Evolutionary conservation across 2,113 vertebrate species (phyloP).

Genomic region (Callopanchax toddi): DNA sequence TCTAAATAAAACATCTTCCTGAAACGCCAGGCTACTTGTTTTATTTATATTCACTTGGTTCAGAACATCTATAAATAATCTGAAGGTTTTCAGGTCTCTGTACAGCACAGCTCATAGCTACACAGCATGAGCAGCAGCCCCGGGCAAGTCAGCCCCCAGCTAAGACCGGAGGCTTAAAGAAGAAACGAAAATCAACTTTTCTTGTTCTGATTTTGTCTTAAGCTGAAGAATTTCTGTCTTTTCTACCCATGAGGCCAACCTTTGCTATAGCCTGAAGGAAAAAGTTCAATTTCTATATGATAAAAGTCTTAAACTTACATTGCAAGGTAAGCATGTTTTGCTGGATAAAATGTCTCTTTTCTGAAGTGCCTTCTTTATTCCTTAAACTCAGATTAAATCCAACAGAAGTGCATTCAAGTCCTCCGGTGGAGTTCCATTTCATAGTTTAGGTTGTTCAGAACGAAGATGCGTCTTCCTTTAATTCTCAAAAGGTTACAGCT

Average conservation of each 20-base stretch:
- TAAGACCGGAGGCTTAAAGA: slow-evolving; percentile 32
- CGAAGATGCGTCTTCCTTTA: slow-evolving; percentile 11
- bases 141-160: slow-evolving; percentile 28
- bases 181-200: slow-evolving; percentile 53
- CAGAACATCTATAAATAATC: not conserved
- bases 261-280: not conserved
- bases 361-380: slow-evolving; percentile 27
- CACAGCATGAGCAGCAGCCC: not conserved
- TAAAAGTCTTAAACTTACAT: slow-evolving; percentile 83
- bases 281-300: slow-evolving; percentile 3
- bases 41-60: not conserved
- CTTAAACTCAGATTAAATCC: slow-evolving; percentile 59
- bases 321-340: slow-evolving; percentile 90
- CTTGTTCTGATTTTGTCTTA: slow-evolving; percentile 43
- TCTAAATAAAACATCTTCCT: no score
- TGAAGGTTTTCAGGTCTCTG: slow-evolving; percentile 1
- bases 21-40: no score
- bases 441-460: slow-evolving; percentile 33
- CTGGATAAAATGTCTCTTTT: slow-evolving; percentile 7
- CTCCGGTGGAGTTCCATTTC: slow-evolving; percentile 60
- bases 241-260: not conserved
- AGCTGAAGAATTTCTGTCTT: slow-evolving; percentile 22
- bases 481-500: slow-evolving; percentile 11
- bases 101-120: not conserved
- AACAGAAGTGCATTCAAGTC: slow-evolving; percentile 44